phyloP scores from a whole-genome alignment of 2,888 invertebrate genomes.

The Chelonus formosanus region DNA sequence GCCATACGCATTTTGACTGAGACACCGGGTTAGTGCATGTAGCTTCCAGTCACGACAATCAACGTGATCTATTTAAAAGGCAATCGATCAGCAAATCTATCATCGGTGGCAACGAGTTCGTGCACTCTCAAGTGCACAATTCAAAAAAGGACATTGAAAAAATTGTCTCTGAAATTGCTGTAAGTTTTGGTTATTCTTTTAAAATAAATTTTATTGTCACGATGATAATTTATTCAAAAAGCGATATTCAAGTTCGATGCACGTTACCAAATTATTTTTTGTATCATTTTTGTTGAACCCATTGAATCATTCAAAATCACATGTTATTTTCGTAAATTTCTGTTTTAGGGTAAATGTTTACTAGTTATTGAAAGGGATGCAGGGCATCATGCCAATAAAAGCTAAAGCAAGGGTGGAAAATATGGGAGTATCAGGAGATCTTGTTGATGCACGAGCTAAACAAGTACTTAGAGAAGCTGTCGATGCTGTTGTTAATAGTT shows the following conservation, averaged over 20 bases:
- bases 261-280: too few species aligned
- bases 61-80: background rate
- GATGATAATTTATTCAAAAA: too few species aligned
- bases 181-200: constrained; percentile 15
- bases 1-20: constrained; percentile 31
- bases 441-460: constrained; percentile 69
- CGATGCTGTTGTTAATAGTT: constrained; percentile 78
- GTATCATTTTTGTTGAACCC: too few species aligned
- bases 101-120: constrained; percentile 19
- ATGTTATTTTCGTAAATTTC: background rate
- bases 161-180: constrained; percentile 29
- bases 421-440: constrained; percentile 61
- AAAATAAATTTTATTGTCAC: too few species aligned
- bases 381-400: constrained; percentile 63
- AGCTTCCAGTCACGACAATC: too few species aligned
- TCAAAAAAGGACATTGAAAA: constrained; percentile 20
- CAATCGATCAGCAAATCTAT: background rate
- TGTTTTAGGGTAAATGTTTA: constrained; percentile 52
- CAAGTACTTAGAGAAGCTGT: constrained; percentile 75
- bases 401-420: constrained; percentile 61
- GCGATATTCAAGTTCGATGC: too few species aligned
- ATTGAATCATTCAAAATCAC: too few species aligned
- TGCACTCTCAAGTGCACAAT: constrained; percentile 21
- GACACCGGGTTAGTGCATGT: background rate
- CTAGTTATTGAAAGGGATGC: constrained; percentile 48